These are phyloP conservation scores for Scaptomyza hsui DNA, from an alignment of 1,140 invertebrate genomes.

Conservation along the genomic window DNA sequence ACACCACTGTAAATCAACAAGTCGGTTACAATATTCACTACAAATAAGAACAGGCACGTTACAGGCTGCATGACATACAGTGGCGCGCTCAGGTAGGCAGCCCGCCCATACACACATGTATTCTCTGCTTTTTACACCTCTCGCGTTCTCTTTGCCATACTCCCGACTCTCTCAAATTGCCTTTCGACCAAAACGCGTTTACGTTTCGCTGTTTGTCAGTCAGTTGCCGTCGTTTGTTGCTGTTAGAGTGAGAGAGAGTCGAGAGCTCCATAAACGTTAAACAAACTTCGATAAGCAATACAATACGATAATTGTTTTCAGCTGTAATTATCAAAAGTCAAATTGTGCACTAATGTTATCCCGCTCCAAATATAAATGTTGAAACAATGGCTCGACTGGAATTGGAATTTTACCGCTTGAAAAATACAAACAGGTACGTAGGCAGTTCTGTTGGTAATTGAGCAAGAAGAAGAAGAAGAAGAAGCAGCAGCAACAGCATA, in stretches of 20 bases:
- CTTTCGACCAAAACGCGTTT: conserved; percentile 72
- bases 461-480: conserved; percentile 46
- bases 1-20: not conserved
- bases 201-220: conserved; percentile 53
- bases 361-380: conserved; percentile 2
- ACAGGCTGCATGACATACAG: conserved; percentile 9
- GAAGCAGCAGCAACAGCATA: conserved; percentile 46
- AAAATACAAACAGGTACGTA: conserved; percentile 69
- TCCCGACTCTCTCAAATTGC: conserved; percentile 18
- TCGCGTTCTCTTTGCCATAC: not conserved
- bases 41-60: too few species aligned
- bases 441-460: conserved; percentile 75
- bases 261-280: conserved; percentile 20
- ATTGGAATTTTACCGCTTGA: conserved; percentile 36
- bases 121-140: not conserved
- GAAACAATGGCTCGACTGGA: conserved; percentile 21
- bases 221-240: conserved; percentile 65
- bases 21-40: conserved; percentile 13
- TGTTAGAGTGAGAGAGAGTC: conserved; percentile 13
- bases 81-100: conserved; percentile 30
- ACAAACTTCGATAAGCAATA: conserved; percentile 28
- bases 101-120: conserved; percentile 10
- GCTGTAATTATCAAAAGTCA: conserved; percentile 10
- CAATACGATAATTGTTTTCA: conserved; percentile 24
- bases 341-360: conserved; percentile 4